phyloP scores from a whole-genome alignment of 2,888 invertebrate genomes.

The Melikaiella ostensackeni region DNA sequence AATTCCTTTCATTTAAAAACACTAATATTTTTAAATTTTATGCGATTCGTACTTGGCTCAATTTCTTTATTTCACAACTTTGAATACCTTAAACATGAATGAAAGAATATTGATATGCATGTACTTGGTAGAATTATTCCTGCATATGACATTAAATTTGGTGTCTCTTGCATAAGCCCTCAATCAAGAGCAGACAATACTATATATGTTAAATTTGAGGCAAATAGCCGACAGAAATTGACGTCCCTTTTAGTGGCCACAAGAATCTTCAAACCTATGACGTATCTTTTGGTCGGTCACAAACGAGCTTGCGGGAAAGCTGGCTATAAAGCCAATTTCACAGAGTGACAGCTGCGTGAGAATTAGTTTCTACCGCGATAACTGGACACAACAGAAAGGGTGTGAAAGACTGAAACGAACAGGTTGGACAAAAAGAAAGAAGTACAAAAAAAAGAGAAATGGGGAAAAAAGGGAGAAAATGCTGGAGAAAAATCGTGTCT shows the following conservation, averaged over 20 bases:
- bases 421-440: neutral
- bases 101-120: too few relatives aligned
- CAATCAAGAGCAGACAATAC: constrained; percentile 25
- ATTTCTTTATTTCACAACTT: too few relatives aligned
- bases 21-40: too few relatives aligned
- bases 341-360: constrained; percentile 26
- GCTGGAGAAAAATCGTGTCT: constrained; percentile 19
- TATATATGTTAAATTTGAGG: constrained; percentile 28
- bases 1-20: too few relatives aligned
- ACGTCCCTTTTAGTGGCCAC: constrained; percentile 26
- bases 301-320: constrained; percentile 24
- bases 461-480: neutral
- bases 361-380: constrained; percentile 25
- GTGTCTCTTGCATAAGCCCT: neutral
- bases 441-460: neutral
- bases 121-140: too few relatives aligned
- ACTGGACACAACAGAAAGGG: constrained; percentile 15
- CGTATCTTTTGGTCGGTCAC: constrained; percentile 29
- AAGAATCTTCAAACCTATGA: constrained; percentile 32
- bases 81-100: too few relatives aligned
- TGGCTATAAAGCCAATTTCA: constrained; percentile 27
- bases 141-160: neutral
- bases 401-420: constrained; percentile 27
- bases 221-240: constrained; percentile 30
- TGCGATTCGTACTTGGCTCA: too few relatives aligned